Evolutionary conservation across 2,797 vertebrate species (phyloP).

Genomic region (Sebastes glaucus): DNA sequence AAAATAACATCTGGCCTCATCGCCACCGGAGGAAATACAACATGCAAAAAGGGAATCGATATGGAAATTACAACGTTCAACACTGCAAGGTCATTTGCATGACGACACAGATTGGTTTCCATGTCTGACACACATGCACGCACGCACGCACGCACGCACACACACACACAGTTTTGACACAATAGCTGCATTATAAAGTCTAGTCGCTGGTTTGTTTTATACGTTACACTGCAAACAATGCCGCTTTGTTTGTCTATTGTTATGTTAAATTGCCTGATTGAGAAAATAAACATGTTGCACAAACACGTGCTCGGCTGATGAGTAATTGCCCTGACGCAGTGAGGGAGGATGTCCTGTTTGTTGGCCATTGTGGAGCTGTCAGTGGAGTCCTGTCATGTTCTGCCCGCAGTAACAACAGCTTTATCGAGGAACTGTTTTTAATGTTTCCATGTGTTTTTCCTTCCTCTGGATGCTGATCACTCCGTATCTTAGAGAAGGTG

Average conservation of each 20-base stretch:
- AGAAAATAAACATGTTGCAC: constrained; percentile 22
- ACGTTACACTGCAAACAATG: constrained; percentile 20
- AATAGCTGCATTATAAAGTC: constrained; percentile 45
- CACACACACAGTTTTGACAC: background rate
- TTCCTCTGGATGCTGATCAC: background rate
- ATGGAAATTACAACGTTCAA: constrained; percentile 48
- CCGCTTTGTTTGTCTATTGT: constrained; percentile 40
- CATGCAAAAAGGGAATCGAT: constrained; percentile 41
- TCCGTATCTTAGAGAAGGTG: background rate
- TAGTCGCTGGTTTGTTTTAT: constrained; percentile 22
- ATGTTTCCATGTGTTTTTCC: background rate
- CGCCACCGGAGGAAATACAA: constrained; percentile 16
- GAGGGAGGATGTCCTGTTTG: constrained; percentile 71
- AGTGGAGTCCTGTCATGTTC: constrained; percentile 30
- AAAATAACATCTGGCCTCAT: constrained; percentile 55
- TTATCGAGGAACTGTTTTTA: background rate
- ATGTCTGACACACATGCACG: background rate
- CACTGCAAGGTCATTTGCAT: constrained; percentile 53
- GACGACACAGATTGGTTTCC: constrained; percentile 36
- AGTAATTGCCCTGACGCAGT: constrained; percentile 51
- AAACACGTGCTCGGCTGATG: background rate
- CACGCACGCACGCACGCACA: background rate
- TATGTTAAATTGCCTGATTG: constrained; percentile 32
- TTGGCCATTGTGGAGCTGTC: constrained; percentile 66
- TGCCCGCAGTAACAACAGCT: constrained; percentile 4